Evolutionary conservation across 2,797 vertebrate species (phyloP).

Genomic region (Prunella strophiata): DNA sequence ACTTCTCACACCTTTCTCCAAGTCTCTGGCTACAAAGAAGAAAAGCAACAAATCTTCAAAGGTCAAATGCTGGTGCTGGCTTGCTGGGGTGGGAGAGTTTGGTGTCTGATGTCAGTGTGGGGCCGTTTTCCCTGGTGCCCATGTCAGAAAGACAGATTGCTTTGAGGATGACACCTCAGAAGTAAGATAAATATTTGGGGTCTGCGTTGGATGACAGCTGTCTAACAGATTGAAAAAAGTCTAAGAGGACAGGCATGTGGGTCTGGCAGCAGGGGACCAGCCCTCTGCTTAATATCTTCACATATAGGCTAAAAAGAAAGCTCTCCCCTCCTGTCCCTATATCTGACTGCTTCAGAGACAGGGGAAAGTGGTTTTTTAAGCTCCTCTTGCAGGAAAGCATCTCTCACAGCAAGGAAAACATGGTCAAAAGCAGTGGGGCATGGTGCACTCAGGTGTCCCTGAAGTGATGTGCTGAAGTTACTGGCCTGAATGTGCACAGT

Average conservation of each 20-base stretch:
- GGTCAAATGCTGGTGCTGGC: neutral
- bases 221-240: slow-evolving; percentile 26
- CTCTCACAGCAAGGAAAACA: neutral
- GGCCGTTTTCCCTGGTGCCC: neutral
- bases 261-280: neutral
- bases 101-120: neutral
- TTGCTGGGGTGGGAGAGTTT: neutral
- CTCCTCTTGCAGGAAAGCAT: neutral
- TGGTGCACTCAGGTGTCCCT: neutral
- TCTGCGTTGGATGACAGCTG: slow-evolving; percentile 12
- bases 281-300: neutral
- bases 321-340: neutral
- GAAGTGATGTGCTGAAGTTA: neutral
- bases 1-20: neutral
- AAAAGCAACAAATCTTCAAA: slow-evolving; percentile 20
- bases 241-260: neutral
- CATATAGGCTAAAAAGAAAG: neutral
- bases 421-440: neutral
- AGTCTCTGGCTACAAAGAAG: neutral
- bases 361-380: neutral
- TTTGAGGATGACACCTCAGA: slow-evolving; percentile 2
- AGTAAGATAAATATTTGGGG: slow-evolving; percentile 28
- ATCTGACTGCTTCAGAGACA: neutral
- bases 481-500: neutral
- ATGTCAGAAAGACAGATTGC: neutral